Conservation (phyloP, 2,797 vertebrate genomes). For the Clarias platycephalus region DNA sequence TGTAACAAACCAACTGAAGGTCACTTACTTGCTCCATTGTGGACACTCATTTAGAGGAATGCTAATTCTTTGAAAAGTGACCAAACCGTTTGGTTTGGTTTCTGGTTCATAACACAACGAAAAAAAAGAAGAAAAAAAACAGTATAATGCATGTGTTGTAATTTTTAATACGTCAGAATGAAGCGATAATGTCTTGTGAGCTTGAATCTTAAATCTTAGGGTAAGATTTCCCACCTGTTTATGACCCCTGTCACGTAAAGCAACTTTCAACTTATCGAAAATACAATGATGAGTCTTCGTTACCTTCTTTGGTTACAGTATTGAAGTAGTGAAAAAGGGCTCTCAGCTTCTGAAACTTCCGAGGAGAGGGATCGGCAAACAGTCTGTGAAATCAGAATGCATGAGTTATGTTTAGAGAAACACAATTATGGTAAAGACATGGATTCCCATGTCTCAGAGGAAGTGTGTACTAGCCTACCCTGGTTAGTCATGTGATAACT, state of each 20-base stretch:
- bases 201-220: not conserved
- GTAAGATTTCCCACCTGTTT: not conserved
- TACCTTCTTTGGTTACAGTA: constrained; percentile 56
- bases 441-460: not conserved
- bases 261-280: not conserved
- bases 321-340: constrained; percentile 74
- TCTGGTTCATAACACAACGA: constrained; percentile 42
- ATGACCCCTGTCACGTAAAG: not conserved
- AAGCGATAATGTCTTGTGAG: not conserved
- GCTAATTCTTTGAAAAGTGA: constrained; percentile 71
- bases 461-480: not conserved
- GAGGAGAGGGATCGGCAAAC: constrained; percentile 39
- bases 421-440: not conserved
- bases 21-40: constrained; percentile 61
- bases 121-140: not conserved
- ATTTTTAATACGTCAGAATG: not conserved
- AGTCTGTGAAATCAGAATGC: constrained; percentile 58
- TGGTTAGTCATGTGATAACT: not conserved
- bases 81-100: constrained; percentile 58
- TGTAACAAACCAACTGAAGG: not conserved
- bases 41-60: fast-evolving
- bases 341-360: constrained; percentile 67
- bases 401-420: not conserved
- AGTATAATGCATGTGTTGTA: not conserved
- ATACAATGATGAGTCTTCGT: not conserved